Base-by-base conservation (phyloP, 2,113 vertebrate genomes). In the Monopterus albus region DNA sequence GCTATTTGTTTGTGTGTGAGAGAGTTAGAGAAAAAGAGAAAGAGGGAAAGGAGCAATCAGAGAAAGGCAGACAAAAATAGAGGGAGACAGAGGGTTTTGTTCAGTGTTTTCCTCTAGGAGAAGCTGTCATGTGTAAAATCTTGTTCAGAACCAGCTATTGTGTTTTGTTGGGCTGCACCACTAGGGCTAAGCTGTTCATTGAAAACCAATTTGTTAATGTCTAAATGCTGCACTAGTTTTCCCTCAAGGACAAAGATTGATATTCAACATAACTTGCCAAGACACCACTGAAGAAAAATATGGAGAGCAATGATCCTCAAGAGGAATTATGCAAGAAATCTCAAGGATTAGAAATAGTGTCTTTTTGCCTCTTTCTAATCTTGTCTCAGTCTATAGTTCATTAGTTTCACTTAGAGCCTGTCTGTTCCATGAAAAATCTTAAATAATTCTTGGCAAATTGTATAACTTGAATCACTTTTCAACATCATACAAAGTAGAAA, bases 121-220 rank as follows among this genome's bases (percentile, higher is more conserved):
- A 85, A 45, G 45, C 70, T 82, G 84, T 67, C 78, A 74, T 58
- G 64, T 84, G 74, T 84, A 82, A 84, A 86, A 84, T 83, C 72
- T 84, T 81, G 61, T 83, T 82, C 62, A 79, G 52, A 81, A 79
- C 72, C 51, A 79, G 72, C 64, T 63, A 61, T 78, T 83, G 64
- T 84, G 68, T 84, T 79, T 74, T 82, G 64, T 75, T 82, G 73
- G 57, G 81, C 78, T 85, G 61, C 78, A 77, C 65, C 73, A 77
- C 64, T 59, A 83, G 60, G 59, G 55, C 72, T 87, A 89, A 83
- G 78, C 80, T 87, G 66, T 85, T 92, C 64, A 70, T 82, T 89
- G 82, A 90, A 91, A 89, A 78, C 68, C 72, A 89, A 89, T 92
- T 90, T 90, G 84, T 91, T 88, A 92, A 91, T 87, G 82, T 80